Evolutionary conservation across 92 coral and sea anemone species (phyloP).

Genomic region (Scolanthus callimorphus): DNA sequence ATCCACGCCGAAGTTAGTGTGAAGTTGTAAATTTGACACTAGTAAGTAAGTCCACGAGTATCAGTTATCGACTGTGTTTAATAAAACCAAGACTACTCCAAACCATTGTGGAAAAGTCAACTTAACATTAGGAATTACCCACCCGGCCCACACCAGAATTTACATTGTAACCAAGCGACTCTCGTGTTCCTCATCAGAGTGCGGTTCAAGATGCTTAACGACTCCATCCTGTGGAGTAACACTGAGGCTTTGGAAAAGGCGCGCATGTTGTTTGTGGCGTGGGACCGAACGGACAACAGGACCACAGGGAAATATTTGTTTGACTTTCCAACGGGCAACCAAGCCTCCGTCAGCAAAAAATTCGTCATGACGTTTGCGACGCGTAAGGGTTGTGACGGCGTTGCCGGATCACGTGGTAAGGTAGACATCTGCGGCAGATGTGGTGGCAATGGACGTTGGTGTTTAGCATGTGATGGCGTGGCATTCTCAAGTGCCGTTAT

Average conservation of each 20-base stretch:
- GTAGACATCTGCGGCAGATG: constrained; percentile 52
- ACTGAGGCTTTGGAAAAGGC: constrained; percentile 35
- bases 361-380: constrained; percentile 23
- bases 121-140: too few species aligned
- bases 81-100: too few species aligned
- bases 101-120: too few species aligned
- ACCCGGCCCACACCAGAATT: too few species aligned
- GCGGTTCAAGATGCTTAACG: constrained; percentile 53
- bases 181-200: constrained; percentile 22
- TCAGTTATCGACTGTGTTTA: too few species aligned
- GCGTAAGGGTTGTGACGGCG: constrained; percentile 58
- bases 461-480: constrained; percentile 57
- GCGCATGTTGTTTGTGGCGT: constrained; percentile 28
- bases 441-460: constrained; percentile 61
- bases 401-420: constrained; percentile 54
- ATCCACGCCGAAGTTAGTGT: too few species aligned
- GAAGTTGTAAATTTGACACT: too few species aligned
- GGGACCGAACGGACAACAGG: constrained; percentile 66
- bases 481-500: constrained; percentile 46
- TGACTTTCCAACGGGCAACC: constrained; percentile 31
- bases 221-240: constrained; percentile 49
- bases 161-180: too few species aligned
- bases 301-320: constrained; percentile 36
- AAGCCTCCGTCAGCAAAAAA: constrained; percentile 43
- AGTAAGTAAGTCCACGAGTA: too few species aligned